phyloP scores from a whole-genome alignment of 2,888 invertebrate genomes.

The Stomorhina lunata region DNA sequence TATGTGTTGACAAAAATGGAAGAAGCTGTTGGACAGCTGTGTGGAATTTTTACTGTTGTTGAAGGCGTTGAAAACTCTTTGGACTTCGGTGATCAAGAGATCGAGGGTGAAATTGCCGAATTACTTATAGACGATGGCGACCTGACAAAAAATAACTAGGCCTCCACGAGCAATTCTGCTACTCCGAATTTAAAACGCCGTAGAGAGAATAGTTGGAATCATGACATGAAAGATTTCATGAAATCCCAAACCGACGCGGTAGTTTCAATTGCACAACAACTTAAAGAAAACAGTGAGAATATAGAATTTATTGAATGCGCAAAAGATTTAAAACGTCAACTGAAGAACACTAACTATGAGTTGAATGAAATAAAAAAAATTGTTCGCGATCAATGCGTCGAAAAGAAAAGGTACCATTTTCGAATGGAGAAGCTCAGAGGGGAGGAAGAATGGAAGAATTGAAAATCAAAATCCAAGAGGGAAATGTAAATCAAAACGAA shows the following conservation, averaged over 20 bases:
- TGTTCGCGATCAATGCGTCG: background rate
- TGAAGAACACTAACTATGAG: background rate
- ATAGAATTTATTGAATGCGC: background rate
- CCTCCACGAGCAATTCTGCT: slow-evolving; percentile 17
- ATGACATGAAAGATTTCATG: slow-evolving; percentile 6
- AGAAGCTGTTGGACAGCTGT: slow-evolving; percentile 20
- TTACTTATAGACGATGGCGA: background rate
- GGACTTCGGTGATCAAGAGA: background rate
- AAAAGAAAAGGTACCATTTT: background rate
- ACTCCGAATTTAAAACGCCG: slow-evolving; percentile 13
- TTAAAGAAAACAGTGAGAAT: slow-evolving; percentile 7
- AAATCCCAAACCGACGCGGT: slow-evolving; percentile 11
- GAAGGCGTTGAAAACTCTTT: background rate
- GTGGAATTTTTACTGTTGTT: slow-evolving; percentile 25
- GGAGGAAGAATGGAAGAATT: slow-evolving; percentile 12
- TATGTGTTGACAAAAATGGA: slow-evolving; percentile 26
- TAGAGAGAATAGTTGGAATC: slow-evolving; percentile 5
- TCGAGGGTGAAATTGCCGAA: slow-evolving; percentile 4
- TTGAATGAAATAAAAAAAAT: slow-evolving; percentile 22
- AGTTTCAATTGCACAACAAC: slow-evolving; percentile 17
- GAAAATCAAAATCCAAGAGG: background rate
- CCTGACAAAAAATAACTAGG: background rate
- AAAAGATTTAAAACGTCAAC: background rate
- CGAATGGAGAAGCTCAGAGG: slow-evolving; percentile 20
- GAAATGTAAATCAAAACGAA: too few relatives aligned